phyloP scores from a whole-genome alignment of 1,140 invertebrate genomes.

The Forficula auricularia region DNA sequence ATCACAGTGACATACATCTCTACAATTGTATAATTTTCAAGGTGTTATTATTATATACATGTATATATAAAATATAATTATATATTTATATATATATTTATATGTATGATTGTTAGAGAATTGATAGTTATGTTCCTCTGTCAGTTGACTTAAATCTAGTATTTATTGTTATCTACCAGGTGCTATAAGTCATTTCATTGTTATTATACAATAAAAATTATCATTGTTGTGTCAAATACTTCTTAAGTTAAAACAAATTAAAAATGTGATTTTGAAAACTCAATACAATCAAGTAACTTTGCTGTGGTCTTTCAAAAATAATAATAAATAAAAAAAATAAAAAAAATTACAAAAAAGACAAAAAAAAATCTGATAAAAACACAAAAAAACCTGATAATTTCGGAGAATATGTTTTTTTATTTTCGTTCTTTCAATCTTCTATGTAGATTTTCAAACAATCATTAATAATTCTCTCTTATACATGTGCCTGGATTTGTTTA shows the following conservation, averaged over 20 bases:
- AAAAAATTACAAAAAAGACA: no score
- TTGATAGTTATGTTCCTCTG: slow-evolving; percentile 14
- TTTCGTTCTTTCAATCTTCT: slow-evolving; percentile 4
- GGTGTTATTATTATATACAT: no score
- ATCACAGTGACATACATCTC: no score
- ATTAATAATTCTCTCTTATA: slow-evolving; percentile 14
- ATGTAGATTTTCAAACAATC: slow-evolving; percentile 15
- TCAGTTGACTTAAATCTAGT: slow-evolving; percentile 15
- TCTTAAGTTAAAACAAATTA: slow-evolving; percentile 8
- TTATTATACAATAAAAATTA: slow-evolving; percentile 14
- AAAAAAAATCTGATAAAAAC: no score
- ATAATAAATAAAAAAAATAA: not conserved
- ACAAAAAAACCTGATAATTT: slow-evolving; percentile 10
- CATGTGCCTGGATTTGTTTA: slow-evolving; percentile 14
- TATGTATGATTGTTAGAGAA: not conserved
- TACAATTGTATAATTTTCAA: no score
- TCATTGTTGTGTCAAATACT: slow-evolving; percentile 17
- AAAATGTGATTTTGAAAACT: slow-evolving; percentile 13
- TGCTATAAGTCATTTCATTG: slow-evolving; percentile 18
- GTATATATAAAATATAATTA: no score
- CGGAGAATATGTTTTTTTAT: slow-evolving; percentile 12
- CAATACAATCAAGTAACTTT: slow-evolving; percentile 14
- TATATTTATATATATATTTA: no score
- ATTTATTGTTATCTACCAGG: slow-evolving; percentile 18
- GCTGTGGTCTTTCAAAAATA: slow-evolving; percentile 15